These are phyloP conservation scores for Pangasius larnaudii DNA, from an alignment of 2,797 vertebrate genomes.

Conservation along the genomic window DNA sequence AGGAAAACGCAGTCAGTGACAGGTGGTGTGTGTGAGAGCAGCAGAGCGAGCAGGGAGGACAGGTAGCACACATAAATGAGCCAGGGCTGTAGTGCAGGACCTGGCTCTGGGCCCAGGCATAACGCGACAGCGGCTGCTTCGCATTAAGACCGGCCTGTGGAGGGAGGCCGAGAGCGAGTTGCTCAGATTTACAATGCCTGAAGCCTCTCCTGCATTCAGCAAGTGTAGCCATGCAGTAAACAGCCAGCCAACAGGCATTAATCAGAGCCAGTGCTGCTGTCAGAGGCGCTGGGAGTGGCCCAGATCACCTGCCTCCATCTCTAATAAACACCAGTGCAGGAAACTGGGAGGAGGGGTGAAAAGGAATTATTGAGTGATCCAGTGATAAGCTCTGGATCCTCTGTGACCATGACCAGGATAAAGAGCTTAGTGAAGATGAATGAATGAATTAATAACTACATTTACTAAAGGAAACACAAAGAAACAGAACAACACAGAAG, in stretches of 20 bases:
- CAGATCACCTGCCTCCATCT: constrained; percentile 42
- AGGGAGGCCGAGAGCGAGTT: constrained; percentile 28
- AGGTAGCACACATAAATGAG: constrained; percentile 48
- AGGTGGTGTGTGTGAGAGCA: constrained; percentile 36
- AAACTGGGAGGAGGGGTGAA: not conserved
- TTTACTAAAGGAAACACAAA: not conserved
- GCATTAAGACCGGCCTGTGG: constrained; percentile 37
- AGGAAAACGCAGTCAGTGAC: constrained; percentile 42
- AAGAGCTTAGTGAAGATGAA: not conserved
- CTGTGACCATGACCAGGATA: not conserved
- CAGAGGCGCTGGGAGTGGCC: constrained; percentile 25
- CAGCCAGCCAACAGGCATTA: constrained; percentile 52
- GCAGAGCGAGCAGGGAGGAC: constrained; percentile 29
- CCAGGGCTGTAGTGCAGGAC: constrained; percentile 32
- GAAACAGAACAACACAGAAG: not conserved
- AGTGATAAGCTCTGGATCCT: not conserved
- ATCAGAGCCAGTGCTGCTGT: constrained; percentile 49
- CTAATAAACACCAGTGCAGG: constrained; percentile 27
- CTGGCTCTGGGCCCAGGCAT: constrained; percentile 45
- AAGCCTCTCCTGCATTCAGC: constrained; percentile 56
- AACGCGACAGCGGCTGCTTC: constrained; percentile 24
- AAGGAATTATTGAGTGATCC: not conserved
- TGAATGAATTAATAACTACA: not conserved
- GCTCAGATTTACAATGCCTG: constrained; percentile 49
- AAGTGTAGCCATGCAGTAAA: constrained; percentile 62